Percentiles rank a stretch among this genome's conserved stretches.
Evolutionary conservation across 2,888 invertebrate genomes (phyloP).

Genomic region (Eupithecia insigniata): DNA sequence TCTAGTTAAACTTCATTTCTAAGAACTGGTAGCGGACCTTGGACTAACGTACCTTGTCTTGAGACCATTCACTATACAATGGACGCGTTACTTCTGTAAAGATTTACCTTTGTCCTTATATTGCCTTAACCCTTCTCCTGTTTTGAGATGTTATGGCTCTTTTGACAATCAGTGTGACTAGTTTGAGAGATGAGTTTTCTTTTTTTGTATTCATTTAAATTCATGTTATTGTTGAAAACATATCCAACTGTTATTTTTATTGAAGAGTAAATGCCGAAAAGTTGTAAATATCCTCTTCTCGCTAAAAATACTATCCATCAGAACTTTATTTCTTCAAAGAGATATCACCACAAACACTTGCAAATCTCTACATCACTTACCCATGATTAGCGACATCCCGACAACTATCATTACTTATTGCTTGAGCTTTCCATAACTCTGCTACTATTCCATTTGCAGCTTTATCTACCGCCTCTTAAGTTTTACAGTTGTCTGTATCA

Average conservation of each 20-base stretch:
- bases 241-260: background rate
- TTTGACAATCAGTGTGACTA: background rate
- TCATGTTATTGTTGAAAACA: background rate
- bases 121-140: background rate
- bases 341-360: constrained; percentile 40
- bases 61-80: constrained; percentile 32
- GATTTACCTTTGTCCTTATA: constrained; percentile 7
- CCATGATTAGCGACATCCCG: constrained; percentile 64
- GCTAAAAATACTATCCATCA: constrained; percentile 14
- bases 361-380: constrained; percentile 54
- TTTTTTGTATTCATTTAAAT: background rate
- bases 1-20: constrained; percentile 46
- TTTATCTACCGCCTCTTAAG: constrained; percentile 21
- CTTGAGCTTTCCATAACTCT: constrained; percentile 56
- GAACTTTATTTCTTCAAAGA: constrained; percentile 21
- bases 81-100: background rate
- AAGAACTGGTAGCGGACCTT: constrained; percentile 49
- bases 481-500: constrained; percentile 26
- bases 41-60: constrained; percentile 38
- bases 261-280: background rate
- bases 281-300: background rate
- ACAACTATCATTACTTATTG: constrained; percentile 59
- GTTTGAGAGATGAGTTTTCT: background rate
- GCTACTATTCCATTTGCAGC: constrained; percentile 25
- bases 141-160: background rate